A percentile compares a stretch with the other conserved stretches of the same genome.
Evolutionary conservation across 2,888 invertebrate genomes (phyloP).

Genomic region (Diaphora mendica): DNA sequence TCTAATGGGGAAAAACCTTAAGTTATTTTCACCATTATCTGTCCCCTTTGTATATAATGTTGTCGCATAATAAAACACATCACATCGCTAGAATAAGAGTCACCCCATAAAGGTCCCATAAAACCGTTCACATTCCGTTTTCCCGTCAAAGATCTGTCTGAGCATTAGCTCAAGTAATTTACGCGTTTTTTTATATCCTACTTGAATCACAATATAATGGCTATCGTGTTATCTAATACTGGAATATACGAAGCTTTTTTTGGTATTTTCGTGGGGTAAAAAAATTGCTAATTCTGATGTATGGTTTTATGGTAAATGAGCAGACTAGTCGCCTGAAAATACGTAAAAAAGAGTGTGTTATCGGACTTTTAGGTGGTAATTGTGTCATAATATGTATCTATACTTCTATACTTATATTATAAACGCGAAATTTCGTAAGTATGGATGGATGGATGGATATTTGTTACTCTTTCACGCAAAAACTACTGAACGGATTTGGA

Average conservation of each 20-base stretch:
- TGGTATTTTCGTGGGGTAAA: constrained; percentile 29
- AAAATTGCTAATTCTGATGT: not conserved
- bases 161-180: constrained; percentile 74
- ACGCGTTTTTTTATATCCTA: constrained; percentile 71
- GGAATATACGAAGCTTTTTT: constrained; percentile 42
- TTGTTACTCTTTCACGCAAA: too few relatives aligned
- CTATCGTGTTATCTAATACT: constrained; percentile 54
- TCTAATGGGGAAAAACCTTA: constrained; percentile 22
- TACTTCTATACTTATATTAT: too few relatives aligned
- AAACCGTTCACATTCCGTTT: constrained; percentile 61
- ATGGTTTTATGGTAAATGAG: not conserved
- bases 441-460: too few relatives aligned
- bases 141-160: constrained; percentile 57
- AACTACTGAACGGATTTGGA: too few relatives aligned
- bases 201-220: constrained; percentile 74
- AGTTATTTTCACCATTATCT: constrained; percentile 31
- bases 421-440: too few relatives aligned
- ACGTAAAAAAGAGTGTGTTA: too few relatives aligned
- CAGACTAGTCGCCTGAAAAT: too few relatives aligned
- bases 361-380: too few relatives aligned
- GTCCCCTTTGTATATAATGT: constrained; percentile 43
- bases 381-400: too few relatives aligned
- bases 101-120: constrained; percentile 64
- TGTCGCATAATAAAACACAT: constrained; percentile 49
- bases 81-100: constrained; percentile 43